phyloP scores from a whole-genome alignment of 2,888 invertebrate genomes.

The Volucella inanis region DNA sequence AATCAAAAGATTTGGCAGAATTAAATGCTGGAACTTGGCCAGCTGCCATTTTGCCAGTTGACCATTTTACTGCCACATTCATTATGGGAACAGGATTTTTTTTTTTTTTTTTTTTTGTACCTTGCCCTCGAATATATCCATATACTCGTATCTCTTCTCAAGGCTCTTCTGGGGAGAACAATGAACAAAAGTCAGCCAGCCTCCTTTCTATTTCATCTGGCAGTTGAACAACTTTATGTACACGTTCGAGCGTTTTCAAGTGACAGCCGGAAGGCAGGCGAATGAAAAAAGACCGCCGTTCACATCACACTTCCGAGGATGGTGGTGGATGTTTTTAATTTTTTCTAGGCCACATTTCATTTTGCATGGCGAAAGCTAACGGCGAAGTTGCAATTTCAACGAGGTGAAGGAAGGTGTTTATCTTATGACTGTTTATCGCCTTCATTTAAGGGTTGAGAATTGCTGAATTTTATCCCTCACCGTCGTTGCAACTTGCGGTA shows the following conservation, averaged over 20 bases:
- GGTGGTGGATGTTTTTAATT: slow-evolving; percentile 1
- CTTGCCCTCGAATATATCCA: no score
- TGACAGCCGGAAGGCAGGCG: slow-evolving; percentile 40
- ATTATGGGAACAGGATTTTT: slow-evolving; percentile 21
- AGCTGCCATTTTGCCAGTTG: background rate
- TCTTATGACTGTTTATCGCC: slow-evolving; percentile 32
- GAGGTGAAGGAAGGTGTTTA: slow-evolving; percentile 7
- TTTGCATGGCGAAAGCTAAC: slow-evolving; percentile 22
- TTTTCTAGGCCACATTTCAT: slow-evolving; percentile 40
- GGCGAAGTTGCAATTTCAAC: background rate
- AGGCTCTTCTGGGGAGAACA: no score
- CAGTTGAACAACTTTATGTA: slow-evolving; percentile 21
- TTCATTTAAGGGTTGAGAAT: slow-evolving; percentile 13
- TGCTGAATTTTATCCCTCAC: slow-evolving; percentile 18
- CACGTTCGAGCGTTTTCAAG: slow-evolving; percentile 12
- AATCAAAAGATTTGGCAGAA: slow-evolving; percentile 40
- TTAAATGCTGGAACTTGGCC: slow-evolving; percentile 50
- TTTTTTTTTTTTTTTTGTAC: no score
- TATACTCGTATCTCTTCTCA: no score
- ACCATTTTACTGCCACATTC: slow-evolving; percentile 7
- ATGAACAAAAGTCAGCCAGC: no score
- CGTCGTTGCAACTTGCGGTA: slow-evolving; percentile 11
- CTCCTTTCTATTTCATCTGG: background rate
- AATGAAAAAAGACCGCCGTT: slow-evolving; percentile 36
- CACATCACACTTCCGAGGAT: slow-evolving; percentile 43